Percentiles rank a stretch among this genome's conserved stretches.
These are phyloP conservation scores for Caenorhabditis angaria DNA, from an alignment of 2,888 invertebrate genomes.

Conservation along the genomic window DNA sequence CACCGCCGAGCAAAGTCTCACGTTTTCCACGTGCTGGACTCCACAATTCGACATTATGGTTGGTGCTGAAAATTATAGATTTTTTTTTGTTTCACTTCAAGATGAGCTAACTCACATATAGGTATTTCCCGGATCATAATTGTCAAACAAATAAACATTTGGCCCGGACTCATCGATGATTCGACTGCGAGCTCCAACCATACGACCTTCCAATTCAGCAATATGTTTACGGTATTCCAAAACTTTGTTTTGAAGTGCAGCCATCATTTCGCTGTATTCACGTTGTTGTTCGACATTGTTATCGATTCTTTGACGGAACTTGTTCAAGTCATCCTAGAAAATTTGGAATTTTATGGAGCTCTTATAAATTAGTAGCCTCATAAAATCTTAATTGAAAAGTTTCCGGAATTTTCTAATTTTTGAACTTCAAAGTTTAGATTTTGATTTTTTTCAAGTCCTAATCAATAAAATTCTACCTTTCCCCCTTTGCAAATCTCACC, in stretches of 20 bases:
- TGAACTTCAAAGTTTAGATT: too few relatives aligned
- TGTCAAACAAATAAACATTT: slow-evolving; percentile 41
- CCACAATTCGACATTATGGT: slow-evolving; percentile 48
- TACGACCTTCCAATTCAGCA: slow-evolving; percentile 64
- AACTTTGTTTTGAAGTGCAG: slow-evolving; percentile 68
- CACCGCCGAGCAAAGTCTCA: slow-evolving; percentile 32
- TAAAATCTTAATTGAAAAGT: too few relatives aligned
- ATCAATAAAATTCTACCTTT: too few relatives aligned
- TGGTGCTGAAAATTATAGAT: slow-evolving; percentile 27
- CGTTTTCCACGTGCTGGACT: slow-evolving; percentile 38
- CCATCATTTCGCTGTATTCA: slow-evolving; percentile 71
- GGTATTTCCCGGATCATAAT: slow-evolving; percentile 41
- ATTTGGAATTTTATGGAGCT: neutral
- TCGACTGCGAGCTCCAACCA: slow-evolving; percentile 55
- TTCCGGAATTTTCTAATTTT: too few relatives aligned
- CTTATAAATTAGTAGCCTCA: neutral
- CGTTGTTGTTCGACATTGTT: slow-evolving; percentile 70
- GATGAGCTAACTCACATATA: slow-evolving; percentile 26
- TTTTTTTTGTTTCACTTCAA: neutral
- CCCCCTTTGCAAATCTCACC: too few relatives aligned
- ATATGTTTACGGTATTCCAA: slow-evolving; percentile 71
- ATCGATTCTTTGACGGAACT: slow-evolving; percentile 69
- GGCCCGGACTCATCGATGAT: slow-evolving; percentile 48
- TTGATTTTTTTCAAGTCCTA: too few relatives aligned
- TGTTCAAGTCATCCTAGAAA: slow-evolving; percentile 67